Evolutionary conservation across 1,140 invertebrate species (phyloP), one percentile per base, ranked within the genome.

Genomic region (Scaptomyza pallida): DNA sequence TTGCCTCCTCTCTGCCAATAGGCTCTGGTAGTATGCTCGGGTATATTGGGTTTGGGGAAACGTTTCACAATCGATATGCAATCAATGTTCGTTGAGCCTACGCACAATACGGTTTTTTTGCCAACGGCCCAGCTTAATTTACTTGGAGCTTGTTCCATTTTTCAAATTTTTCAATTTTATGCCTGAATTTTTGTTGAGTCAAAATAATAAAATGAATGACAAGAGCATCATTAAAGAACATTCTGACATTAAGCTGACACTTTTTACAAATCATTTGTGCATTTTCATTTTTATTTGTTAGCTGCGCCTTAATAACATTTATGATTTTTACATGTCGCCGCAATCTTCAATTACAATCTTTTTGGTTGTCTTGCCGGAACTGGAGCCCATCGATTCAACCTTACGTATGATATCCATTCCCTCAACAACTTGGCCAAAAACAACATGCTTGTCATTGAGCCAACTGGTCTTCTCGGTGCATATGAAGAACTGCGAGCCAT

Each of bases 401-500:
- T 96, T 95, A 92, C 95, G 97, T 6, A 99, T 97, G 76, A 99
- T 94, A 91, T 99, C 97, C 96, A 98, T 96, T 61, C 98, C 98
- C 88, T 99, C 97, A 13, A 97, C 94, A 37, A 99, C 97, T 70
- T 94, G 93, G 23, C 98, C 98, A 90, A 99, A 99, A 3, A 99
- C 98, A 13, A 99, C 98, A 86, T 99, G 98, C 91, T 96, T 96
- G 76, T 96, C 95, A 92, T 99, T 97, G 74, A 99, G 92, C 98
- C 98, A 99, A 4, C 94, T 93, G 4, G 98, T 99, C 91, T 98
- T 98, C 26, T 95, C 96, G 55, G 97, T 98, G 83, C 97, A 98
- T 71, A 99, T 95, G 2, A 93, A 99, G 93, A 99, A 99, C 92
- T 99, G 98, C 45, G 97, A 98, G 48, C 98, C 97, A 90, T 99